Conservation (phyloP, 1,140 invertebrate genomes). For the Neuroterus valhalla region DNA sequence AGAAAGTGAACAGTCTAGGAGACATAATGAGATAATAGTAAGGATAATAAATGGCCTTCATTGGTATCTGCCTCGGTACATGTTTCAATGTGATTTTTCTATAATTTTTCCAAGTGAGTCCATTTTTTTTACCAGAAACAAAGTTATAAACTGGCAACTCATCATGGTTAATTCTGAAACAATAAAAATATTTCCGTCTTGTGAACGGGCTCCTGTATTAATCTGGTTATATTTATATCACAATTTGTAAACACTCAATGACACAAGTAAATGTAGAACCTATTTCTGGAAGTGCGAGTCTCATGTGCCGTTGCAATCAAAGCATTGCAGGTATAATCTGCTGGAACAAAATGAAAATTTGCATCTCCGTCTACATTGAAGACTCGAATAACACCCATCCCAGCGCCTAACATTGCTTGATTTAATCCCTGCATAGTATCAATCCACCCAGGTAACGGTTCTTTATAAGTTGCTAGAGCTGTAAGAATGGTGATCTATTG, state of each 20-base stretch:
- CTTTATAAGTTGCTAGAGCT: slow-evolving; percentile 63
- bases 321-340: slow-evolving; percentile 80
- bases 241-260: background rate
- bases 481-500: too few species aligned
- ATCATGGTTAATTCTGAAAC: slow-evolving; percentile 57
- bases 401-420: slow-evolving; percentile 72
- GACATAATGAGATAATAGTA: too few species aligned
- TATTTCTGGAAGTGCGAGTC: slow-evolving; percentile 39
- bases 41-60: slow-evolving; percentile 77
- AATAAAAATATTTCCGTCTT: background rate
- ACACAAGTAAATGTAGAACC: slow-evolving; percentile 37
- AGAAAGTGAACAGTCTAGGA: too few species aligned
- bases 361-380: slow-evolving; percentile 73
- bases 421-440: slow-evolving; percentile 83
- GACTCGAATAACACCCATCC: slow-evolving; percentile 78
- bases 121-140: too few species aligned
- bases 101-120: slow-evolving; percentile 80
- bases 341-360: slow-evolving; percentile 79
- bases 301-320: slow-evolving; percentile 78
- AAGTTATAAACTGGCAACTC: slow-evolving; percentile 81
- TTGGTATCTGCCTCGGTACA: slow-evolving; percentile 74
- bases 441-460: slow-evolving; percentile 78
- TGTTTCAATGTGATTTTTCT: slow-evolving; percentile 70
- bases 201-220: background rate
- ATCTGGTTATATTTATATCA: too few species aligned